phyloP scores from a whole-genome alignment of 2,113 vertebrate genomes.

The Panurus biarmicus region DNA sequence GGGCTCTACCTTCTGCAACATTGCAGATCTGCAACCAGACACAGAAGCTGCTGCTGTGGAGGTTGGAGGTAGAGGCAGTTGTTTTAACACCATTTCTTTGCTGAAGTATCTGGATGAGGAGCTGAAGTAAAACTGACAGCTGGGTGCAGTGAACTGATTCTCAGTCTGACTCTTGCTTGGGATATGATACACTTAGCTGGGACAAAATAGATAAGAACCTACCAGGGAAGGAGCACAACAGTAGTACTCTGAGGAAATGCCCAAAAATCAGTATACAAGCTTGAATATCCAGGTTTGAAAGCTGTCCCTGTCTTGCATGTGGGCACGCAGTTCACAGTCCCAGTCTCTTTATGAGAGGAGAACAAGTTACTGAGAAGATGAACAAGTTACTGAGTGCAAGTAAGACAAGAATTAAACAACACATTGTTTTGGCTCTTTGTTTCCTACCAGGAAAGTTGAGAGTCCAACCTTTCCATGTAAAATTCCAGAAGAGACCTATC shows the following conservation, averaged over 20 bases:
- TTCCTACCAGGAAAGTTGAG: background rate
- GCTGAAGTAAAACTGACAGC: background rate
- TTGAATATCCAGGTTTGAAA: background rate
- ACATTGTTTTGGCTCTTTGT: background rate
- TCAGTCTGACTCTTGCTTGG: background rate
- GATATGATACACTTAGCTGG: background rate
- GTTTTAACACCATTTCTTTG: background rate
- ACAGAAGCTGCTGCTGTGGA: background rate
- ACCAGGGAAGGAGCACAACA: background rate
- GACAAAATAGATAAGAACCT: background rate
- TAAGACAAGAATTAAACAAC: background rate
- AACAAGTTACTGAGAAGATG: background rate
- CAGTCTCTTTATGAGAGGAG: background rate
- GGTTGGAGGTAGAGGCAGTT: background rate
- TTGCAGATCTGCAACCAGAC: background rate
- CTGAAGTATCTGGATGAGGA: background rate
- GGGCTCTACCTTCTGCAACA: background rate
- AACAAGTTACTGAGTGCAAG: background rate
- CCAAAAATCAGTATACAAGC: background rate
- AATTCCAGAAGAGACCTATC: background rate
- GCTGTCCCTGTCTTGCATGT: background rate
- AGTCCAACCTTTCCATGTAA: background rate
- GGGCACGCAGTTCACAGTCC: fast-evolving
- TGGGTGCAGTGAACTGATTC: background rate
- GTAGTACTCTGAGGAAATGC: background rate